Base-by-base conservation (phyloP, 2,797 vertebrate species). In the Myoxocephalus aenaeus region DNA sequence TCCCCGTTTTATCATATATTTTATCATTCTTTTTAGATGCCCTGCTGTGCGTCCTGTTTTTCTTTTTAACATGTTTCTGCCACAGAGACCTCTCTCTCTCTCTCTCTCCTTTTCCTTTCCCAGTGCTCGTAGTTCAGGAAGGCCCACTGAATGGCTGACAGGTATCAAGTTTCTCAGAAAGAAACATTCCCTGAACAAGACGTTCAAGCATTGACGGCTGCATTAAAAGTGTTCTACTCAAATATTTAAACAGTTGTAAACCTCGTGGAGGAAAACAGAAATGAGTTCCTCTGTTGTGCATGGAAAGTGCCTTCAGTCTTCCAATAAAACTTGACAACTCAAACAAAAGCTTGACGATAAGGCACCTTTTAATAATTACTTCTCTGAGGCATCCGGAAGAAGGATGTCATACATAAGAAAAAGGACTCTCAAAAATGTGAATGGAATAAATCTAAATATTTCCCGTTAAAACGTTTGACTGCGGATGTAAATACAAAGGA, bases 71-170 rank as follows among this genome's bases (percentile, higher is more conserved):
- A 46, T 17, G 14, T 15, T 17, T 15, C 50, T 51, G 10, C n/a
- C 50, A 51, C n/a, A 51, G 4, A 51, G 50, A 12, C 9, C 15
- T 29, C 22, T 29, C 11, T 14, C 22, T 14, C 46, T 32, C 25
- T 27, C n/a, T 25, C 15, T 18, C 25, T 27, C 25, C 53, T 29
- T 17, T 32, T 11, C 40, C 36, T 70, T 25, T 57, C 4, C 7
- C 20, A 18, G 70, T 5, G 32, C 48, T 3, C 7, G 71, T 58
- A 27, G 34, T 48, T 71, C 44, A 32, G 50, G 22, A 14, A 76
- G 79, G 51, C 15, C 32, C 36, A 15, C 66, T 62, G 79, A 84
- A 90, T 90, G 86, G 89, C 79, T 56, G 81, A 87, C 20, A 44
- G 56, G 73, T 83, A 89, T 92, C 81, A 53, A 54, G 64, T 92